Percentiles rank a stretch among this genome's conserved stretches.
phyloP scores from a whole-genome alignment of 2,113 vertebrate species.

The Pipa parva region DNA sequence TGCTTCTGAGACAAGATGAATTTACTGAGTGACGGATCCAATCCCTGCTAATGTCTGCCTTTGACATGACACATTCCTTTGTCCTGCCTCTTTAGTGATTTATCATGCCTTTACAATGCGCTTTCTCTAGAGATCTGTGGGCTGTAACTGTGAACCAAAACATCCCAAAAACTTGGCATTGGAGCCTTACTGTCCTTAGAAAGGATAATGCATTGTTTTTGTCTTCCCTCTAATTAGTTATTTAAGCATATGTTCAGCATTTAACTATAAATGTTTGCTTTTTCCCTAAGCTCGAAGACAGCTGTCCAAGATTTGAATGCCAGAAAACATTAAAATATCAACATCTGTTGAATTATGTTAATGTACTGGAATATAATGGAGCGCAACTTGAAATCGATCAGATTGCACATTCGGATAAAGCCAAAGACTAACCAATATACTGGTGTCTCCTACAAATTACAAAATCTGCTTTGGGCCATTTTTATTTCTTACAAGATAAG shows the following conservation, averaged over 20 bases:
- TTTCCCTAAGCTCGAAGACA: slow-evolving; percentile 79
- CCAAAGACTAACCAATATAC: slow-evolving; percentile 59
- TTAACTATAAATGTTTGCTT: slow-evolving; percentile 81
- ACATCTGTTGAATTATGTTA: slow-evolving; percentile 84
- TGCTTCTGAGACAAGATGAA: not conserved
- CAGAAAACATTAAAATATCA: slow-evolving; percentile 83
- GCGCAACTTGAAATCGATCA: slow-evolving; percentile 72
- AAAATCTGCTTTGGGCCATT: not conserved
- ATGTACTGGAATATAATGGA: slow-evolving; percentile 79
- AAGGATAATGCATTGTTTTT: slow-evolving; percentile 72
- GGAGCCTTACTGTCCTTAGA: slow-evolving; percentile 63
- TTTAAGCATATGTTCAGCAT: slow-evolving; percentile 84
- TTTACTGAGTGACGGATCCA: not conserved
- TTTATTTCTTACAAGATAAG: no score
- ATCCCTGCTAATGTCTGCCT: not conserved
- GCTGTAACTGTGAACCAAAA: slow-evolving; percentile 50
- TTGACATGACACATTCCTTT: slow-evolving; percentile 1
- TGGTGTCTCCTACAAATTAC: slow-evolving; percentile 55
- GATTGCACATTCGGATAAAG: slow-evolving; percentile 67
- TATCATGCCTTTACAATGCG: slow-evolving; percentile 10
- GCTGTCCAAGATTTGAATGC: slow-evolving; percentile 76
- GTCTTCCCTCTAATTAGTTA: slow-evolving; percentile 76
- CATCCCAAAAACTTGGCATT: slow-evolving; percentile 40
- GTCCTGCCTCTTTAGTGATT: slow-evolving; percentile 1
- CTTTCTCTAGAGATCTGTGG: slow-evolving; percentile 36